Base-by-base conservation (phyloP, 2,113 vertebrate genomes). In the Corythornis cristatus region DNA sequence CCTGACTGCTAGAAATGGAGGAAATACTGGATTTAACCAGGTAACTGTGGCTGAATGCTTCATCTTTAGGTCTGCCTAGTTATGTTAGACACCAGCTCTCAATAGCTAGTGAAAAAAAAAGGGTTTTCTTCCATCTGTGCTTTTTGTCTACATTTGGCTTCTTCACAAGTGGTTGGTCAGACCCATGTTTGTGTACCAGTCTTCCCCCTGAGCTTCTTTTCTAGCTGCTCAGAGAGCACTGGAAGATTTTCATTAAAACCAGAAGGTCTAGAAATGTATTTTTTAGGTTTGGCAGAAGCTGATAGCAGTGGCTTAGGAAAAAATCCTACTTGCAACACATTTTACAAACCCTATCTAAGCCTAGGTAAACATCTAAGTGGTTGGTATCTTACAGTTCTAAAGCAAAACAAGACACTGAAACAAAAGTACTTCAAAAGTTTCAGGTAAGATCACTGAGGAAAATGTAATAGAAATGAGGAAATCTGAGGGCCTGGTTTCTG, bases 201-300 rank as follows among this genome's bases (percentile, higher is more conserved):
- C 17, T 50, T 92, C 48, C 84, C 50, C n/a, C 29, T 93, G 68
- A 86, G 60, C 46, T 88, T 90, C 17, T 40, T 80, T 83, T 73
- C 42, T 83, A 42, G 29, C 17, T 86, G 43, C 28, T 86, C 5
- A 12, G 54, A 43, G 33, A 62, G 25, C 54, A 51, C 6, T 77
- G 51, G 66, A 93, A 83, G n/a, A 60, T 83, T 80, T 61, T 91
- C 56, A 77, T 93, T 89, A 83, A 89, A 96, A 82, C 46, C 62
- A 94, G 78, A 74, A 92, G n/a, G 56, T 22, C 33, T 77, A 64
- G 60, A 88, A 87, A 67, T 21, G 2, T 80, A 28, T 79, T 77
- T 85, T 73, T 87, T 54, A 51, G 12, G 62, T 91, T 95, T 92
- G 81, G 54, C 60, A 94, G 60, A 85, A 85, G 26, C 58, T 83